These are phyloP conservation scores for Elaphurus davidianus DNA, from an alignment of 2,113 vertebrate genomes.

Conservation along the genomic window DNA sequence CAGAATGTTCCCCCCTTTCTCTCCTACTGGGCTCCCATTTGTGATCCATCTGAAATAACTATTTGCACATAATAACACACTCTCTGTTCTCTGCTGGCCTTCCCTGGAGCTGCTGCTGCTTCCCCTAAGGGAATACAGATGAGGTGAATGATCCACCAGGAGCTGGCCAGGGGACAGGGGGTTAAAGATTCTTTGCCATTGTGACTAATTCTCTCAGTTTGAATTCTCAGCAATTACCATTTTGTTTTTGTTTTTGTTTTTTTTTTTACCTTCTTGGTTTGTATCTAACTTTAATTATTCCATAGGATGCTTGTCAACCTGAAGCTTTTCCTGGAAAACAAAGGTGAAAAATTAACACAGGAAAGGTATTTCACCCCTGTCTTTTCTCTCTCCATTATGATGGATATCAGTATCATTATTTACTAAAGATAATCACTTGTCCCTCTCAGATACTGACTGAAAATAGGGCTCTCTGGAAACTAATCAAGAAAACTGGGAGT, in stretches of 20 bases:
- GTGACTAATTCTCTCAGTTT: background rate
- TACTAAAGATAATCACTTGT: background rate
- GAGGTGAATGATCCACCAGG: background rate
- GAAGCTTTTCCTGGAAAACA: background rate
- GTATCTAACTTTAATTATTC: slow-evolving; percentile 16
- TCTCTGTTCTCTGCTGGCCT: background rate
- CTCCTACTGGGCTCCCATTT: background rate
- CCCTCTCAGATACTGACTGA: background rate
- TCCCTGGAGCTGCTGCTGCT: background rate
- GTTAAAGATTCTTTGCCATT: background rate
- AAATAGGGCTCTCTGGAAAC: background rate
- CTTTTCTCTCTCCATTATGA: background rate
- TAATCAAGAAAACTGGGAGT: background rate
- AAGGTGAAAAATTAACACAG: background rate
- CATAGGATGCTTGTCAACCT: background rate
- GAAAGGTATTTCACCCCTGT: background rate
- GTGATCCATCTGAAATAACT: background rate
- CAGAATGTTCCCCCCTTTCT: background rate
- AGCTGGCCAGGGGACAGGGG: background rate
- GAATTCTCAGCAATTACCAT: background rate
- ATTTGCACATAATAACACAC: background rate
- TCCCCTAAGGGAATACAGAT: background rate
- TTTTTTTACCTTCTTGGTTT: background rate
- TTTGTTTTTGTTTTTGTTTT: background rate
- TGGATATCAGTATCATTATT: background rate